Conservation (phyloP, 2,113 vertebrate genomes). For the Urocolius indicus region DNA sequence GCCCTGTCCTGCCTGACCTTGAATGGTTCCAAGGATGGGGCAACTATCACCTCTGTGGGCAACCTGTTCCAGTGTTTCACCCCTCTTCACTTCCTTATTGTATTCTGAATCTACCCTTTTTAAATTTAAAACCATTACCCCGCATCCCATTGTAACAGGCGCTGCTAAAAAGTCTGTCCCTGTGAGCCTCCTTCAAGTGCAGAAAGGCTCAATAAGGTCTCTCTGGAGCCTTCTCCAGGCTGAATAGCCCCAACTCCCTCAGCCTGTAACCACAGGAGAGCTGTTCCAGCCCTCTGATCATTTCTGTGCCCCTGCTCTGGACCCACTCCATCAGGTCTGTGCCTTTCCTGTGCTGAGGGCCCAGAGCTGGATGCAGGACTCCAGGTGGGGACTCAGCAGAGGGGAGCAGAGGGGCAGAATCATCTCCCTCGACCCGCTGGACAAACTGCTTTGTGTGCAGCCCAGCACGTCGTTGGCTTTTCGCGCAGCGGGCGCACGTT, state of each 20-base stretch:
- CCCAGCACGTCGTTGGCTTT: no score
- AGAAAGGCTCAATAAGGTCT: background rate
- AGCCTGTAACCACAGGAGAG: background rate
- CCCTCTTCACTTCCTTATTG: accelerated
- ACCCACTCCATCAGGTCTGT: background rate
- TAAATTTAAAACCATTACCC: background rate
- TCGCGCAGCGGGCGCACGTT: no score
- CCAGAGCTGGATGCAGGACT: no score
- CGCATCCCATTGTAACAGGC: no score
- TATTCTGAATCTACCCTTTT: accelerated
- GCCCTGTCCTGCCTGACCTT: accelerated
- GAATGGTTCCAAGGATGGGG: background rate
- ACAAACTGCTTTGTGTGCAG: no score
- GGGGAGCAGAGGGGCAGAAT: no score
- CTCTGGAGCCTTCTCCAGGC: background rate
- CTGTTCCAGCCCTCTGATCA: background rate
- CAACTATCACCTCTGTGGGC: background rate
- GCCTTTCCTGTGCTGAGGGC: background rate
- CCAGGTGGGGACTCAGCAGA: background rate
- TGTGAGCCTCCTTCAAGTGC: no score
- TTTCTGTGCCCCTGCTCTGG: background rate
- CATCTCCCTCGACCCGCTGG: accelerated
- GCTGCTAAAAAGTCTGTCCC: no score
- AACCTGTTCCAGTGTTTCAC: background rate
- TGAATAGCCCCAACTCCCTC: background rate